A percentile compares a stretch with the other conserved stretches of the same genome.
These are phyloP conservation scores for Yponomeuta plumbellus DNA, from an alignment of 2,888 invertebrate genomes.

Conservation along the genomic window DNA sequence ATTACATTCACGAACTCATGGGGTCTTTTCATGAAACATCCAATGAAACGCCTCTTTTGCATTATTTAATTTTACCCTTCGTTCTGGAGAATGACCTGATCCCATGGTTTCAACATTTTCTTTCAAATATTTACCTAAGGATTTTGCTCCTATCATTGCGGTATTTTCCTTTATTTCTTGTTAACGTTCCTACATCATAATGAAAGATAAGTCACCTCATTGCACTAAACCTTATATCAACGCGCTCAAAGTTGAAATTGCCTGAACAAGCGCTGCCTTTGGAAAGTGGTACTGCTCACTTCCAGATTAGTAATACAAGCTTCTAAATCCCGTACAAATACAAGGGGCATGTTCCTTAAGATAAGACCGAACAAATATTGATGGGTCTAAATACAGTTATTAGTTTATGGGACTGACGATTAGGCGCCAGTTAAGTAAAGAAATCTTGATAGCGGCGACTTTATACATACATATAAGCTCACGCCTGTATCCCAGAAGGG, in stretches of 20 bases:
- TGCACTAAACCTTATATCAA: neutral
- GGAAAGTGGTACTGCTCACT: neutral
- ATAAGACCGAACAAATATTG: neutral
- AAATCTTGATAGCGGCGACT: neutral
- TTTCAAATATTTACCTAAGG: no score
- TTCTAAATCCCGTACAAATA: conserved; percentile 5
- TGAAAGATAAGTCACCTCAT: no score
- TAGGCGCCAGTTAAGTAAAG: neutral
- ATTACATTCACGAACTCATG: no score
- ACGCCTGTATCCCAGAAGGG: no score
- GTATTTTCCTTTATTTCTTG: neutral
- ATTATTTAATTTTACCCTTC: no score
- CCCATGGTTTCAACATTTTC: no score
- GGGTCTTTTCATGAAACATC: no score
- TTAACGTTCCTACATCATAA: no score
- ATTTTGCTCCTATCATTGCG: neutral
- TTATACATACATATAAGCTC: no score
- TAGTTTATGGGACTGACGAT: neutral
- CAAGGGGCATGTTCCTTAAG: neutral
- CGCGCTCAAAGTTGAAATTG: neutral
- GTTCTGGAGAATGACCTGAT: no score
- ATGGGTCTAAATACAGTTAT: neutral
- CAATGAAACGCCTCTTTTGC: no score
- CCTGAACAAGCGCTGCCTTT: neutral
- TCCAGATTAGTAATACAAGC: conserved; percentile 8